Evolutionary conservation across 2,113 vertebrate species (phyloP).

Genomic region (Sinocyclocheilus grahami): DNA sequence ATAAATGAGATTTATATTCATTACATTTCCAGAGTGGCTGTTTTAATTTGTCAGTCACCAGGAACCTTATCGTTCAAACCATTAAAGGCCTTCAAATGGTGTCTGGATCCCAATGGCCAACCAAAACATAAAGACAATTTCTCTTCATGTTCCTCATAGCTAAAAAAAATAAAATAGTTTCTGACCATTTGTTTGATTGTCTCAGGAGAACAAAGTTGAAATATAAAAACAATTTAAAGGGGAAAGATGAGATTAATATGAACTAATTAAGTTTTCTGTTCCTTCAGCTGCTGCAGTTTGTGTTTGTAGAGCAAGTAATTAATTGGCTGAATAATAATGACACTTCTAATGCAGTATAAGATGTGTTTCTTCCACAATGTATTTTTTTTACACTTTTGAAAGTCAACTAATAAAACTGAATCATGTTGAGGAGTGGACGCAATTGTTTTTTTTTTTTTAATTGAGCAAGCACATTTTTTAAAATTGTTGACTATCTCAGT

Average conservation of each 20-base stretch:
- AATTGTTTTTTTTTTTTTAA: background rate
- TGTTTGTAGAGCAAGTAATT: constrained; percentile 50
- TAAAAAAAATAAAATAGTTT: constrained; percentile 33
- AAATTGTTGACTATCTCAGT: background rate
- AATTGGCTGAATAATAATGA: constrained; percentile 7
- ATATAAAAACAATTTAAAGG: constrained; percentile 39
- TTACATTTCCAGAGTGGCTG: constrained; percentile 47
- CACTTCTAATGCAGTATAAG: background rate
- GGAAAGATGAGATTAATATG: constrained; percentile 56
- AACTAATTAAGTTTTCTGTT: constrained; percentile 61
- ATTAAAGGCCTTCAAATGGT: constrained; percentile 55
- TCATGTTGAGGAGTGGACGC: background rate
- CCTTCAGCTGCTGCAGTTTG: constrained; percentile 37
- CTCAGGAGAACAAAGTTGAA: constrained; percentile 41
- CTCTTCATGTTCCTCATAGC: constrained; percentile 45
- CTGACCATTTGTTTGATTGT: constrained; percentile 41
- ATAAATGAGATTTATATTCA: constrained; percentile 55
- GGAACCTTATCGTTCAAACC: constrained; percentile 54
- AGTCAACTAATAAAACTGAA: background rate
- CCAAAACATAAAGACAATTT: constrained; percentile 51
- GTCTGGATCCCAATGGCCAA: constrained; percentile 53
- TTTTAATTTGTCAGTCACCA: constrained; percentile 57
- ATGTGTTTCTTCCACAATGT: background rate
- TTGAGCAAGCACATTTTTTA: background rate
- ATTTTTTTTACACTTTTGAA: background rate